Evolutionary conservation across 2,797 vertebrate genomes (phyloP), one percentile per base, ranked within the genome.

Genomic region (Antennarius maculatus): DNA sequence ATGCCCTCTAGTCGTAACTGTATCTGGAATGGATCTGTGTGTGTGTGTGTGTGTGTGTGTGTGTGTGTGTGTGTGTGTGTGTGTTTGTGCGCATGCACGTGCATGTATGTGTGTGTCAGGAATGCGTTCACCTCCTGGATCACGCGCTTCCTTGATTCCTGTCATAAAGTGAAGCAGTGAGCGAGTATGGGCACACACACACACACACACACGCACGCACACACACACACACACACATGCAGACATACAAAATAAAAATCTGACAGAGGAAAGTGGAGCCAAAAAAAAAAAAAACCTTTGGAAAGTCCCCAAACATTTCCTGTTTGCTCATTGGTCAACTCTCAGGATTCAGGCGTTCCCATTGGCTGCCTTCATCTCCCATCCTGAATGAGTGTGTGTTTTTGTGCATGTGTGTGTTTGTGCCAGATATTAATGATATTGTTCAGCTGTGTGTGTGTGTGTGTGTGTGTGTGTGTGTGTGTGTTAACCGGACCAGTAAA

Each of bases 281-380:
- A 78, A 79, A 83, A 61, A 55, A 18, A 13, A 34, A 5, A 5
- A 34, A 1, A 23, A 23, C 23, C 23, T 62, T 88, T 86, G 88
- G 92, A 90, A 92, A 92, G 83, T 88, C 89, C 88, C 80, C 76
- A 71, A 74, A 86, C 59, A 60, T 86, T 87, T 88, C 77, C 71
- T 68, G 76, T 64, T 61, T 65, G 53, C 50, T 83, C 51, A 87
- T 90, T 92, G 86, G 90, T 81, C 65, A 39, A 61, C 49, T 74
- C 37, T 71, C 6, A 0, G 39, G 46, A 77, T 84, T 90, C 81
- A n/a, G 14, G 77, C 50, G 2, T 71, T 47, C 45, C 71, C 53
- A 88, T 87, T 90, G 88, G 86, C 61, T 11, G 29, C 31, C 43
- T 66, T 3, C 77, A 74, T 78, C 80, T 69, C 75, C 27, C 61